Percentiles rank a stretch among this genome's conserved stretches.
phyloP scores from a whole-genome alignment of 1,140 invertebrate genomes.

The Drosophila biarmipes region DNA sequence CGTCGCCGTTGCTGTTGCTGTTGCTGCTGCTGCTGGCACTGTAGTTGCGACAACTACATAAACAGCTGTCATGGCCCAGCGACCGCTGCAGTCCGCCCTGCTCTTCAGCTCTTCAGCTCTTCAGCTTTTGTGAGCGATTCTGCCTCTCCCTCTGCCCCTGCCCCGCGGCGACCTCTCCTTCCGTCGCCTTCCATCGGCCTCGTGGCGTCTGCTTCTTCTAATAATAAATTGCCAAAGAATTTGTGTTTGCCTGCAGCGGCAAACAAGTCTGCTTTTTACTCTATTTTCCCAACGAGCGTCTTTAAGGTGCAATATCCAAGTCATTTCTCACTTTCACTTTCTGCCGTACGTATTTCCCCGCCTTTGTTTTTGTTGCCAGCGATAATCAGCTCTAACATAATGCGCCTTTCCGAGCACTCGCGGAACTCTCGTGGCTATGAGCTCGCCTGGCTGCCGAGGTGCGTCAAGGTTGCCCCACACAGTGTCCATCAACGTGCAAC shows the following conservation, averaged over 20 bases:
- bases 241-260: constrained; percentile 65
- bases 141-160: constrained; percentile 4
- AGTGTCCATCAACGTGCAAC: constrained; percentile 26
- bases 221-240: constrained; percentile 81
- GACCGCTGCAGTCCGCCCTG: constrained; percentile 15
- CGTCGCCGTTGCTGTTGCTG: too few species aligned
- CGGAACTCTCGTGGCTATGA: constrained; percentile 17
- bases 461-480: constrained; percentile 54
- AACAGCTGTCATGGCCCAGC: constrained; percentile 48
- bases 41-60: constrained; percentile 54
- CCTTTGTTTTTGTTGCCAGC: constrained; percentile 15
- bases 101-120: constrained; percentile 6
- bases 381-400: constrained; percentile 49
- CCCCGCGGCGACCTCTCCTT: neutral
- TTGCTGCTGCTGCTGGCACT: constrained; percentile 12
- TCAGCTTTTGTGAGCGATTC: constrained; percentile 8
- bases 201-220: constrained; percentile 68
- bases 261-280: constrained; percentile 42
- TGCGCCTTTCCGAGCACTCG: constrained; percentile 37
- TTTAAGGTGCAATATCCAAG: constrained; percentile 23
- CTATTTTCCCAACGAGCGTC: constrained; percentile 2
- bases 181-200: constrained; percentile 36
- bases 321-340: constrained; percentile 58
- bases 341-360: constrained; percentile 14
- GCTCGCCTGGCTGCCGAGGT: constrained; percentile 9